These are phyloP conservation scores for Acanthopleura granulata DNA, from an alignment of 2,888 invertebrate species.

Conservation along the genomic window DNA sequence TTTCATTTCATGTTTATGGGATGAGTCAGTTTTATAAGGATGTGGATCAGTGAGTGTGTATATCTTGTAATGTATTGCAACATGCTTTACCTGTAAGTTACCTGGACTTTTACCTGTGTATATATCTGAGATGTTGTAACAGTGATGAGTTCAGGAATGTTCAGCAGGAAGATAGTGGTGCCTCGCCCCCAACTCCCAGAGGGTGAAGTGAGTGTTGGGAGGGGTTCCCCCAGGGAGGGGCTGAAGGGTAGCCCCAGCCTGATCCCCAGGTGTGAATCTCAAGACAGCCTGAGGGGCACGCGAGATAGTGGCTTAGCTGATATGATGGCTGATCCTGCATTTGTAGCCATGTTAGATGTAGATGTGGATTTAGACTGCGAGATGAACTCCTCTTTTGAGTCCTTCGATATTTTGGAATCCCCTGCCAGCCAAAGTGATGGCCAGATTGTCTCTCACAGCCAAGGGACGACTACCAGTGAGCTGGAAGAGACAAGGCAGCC, in stretches of 20 bases:
- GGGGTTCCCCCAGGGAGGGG: too few relatives aligned
- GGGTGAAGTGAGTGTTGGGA: too few relatives aligned
- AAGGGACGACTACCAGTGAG: conserved; percentile 5
- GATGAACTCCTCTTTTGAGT: conserved; percentile 6
- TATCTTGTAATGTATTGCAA: not conserved
- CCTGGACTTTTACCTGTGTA: not conserved
- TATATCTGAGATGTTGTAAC: not conserved
- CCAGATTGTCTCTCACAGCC: not conserved
- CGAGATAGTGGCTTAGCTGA: not conserved
- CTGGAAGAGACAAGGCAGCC: not conserved
- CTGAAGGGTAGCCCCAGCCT: not conserved
- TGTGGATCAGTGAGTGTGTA: not conserved
- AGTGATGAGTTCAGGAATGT: conserved; percentile 5
- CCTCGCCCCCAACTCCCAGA: not conserved
- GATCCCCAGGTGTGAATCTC: not conserved
- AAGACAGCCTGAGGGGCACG: not conserved
- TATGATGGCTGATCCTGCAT: conserved; percentile 8
- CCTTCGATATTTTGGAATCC: conserved; percentile 6
- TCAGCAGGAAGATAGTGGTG: conserved; percentile 6
- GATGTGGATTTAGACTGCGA: not conserved
- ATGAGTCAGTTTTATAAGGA: not conserved
- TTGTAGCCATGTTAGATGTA: not conserved
- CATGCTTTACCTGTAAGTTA: not conserved
- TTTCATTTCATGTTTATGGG: not conserved
- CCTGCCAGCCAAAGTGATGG: conserved; percentile 12